These are phyloP conservation scores for Sinella curviseta DNA, from an alignment of 1,140 invertebrate species.

Conservation along the genomic window DNA sequence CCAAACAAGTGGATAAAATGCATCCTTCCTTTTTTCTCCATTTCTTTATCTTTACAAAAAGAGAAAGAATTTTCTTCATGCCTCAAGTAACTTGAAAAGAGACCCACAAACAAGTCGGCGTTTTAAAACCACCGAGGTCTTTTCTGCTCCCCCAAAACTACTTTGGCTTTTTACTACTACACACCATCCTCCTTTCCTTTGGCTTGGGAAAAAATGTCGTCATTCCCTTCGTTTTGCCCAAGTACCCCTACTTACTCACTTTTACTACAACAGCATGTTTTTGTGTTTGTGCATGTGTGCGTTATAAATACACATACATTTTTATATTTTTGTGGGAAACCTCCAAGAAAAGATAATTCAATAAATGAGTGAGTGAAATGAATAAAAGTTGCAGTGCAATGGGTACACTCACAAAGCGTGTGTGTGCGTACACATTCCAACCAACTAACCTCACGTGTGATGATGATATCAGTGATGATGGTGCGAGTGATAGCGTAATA, in stretches of 20 bases:
- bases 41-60: neutral
- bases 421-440: no score
- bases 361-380: neutral
- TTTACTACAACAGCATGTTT: neutral
- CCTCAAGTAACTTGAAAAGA: neutral
- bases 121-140: neutral
- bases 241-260: neutral
- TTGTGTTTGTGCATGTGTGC: constrained; percentile 4
- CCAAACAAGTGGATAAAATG: neutral
- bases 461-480: no score
- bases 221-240: neutral
- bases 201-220: neutral
- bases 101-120: neutral
- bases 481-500: neutral
- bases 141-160: neutral
- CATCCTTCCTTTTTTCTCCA: neutral
- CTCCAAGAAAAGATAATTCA: neutral
- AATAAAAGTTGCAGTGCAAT: neutral
- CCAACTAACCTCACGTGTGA: no score
- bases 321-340: neutral
- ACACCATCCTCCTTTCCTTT: neutral
- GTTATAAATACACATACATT: neutral
- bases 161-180: neutral
- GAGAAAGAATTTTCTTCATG: neutral
- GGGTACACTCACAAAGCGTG: no score